Evolutionary conservation across 1,140 invertebrate species (phyloP), one percentile per base, ranked within the genome.

Genomic region (Apis florea): DNA sequence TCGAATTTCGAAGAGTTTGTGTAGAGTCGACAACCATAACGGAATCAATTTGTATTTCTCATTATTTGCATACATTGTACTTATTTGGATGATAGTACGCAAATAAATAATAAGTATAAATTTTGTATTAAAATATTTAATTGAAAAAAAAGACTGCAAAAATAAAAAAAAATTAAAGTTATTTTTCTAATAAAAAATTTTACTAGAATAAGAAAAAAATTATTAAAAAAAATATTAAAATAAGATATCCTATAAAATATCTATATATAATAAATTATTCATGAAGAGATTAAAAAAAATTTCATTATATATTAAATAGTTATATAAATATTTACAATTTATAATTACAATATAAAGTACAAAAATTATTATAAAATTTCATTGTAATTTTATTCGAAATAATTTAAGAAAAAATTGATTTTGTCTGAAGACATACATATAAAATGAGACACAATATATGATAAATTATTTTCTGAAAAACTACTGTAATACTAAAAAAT

Each of bases 1-100:
- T 81, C 79, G 79, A 26, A 54, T 81, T 81, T 81, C 79, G 72
- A 58, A 75, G 31, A 72, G 63, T 26, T 67, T 51, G 19, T 40
- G n/a, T 49, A 40, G 17, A 26, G 11, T 54, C n/a, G 59, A 26
- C 61, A 51, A 58, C 19, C 61, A 5, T 58, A 66, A 58, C n/a
- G n/a, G 21, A 49, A 49, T 24, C 53, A 40, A 17, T 74, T 80
- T 15, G 31, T 74, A 40, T 24, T 58, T 67, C 13, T 1, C 51
- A 64, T 11, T 10, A 12, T 47, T 54, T 19, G 74, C 19, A 3
- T 40, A 61, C 51, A 47, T 51, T 66, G 53, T 61, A 58, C 63
- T 81, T 82, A 61, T 75, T 40, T 67, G 21, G 17, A 13, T n/a
- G n/a, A n/a, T n/a, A 64, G 58, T 53, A 4, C 24, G 19, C n/a